phyloP scores from a whole-genome alignment of 1,140 invertebrate genomes.

The Zaprionus capensis region DNA sequence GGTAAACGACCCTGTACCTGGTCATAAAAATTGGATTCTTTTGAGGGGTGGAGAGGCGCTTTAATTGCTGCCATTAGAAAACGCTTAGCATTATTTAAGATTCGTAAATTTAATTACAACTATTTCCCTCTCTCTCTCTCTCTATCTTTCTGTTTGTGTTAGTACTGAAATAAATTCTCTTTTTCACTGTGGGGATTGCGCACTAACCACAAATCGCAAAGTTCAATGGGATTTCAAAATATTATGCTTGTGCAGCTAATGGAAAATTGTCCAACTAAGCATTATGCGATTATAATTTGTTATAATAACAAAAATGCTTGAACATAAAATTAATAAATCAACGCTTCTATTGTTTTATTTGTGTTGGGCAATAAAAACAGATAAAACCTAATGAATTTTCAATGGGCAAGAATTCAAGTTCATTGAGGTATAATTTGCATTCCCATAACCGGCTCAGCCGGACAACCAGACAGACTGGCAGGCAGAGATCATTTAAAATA shows the following conservation, averaged over 20 bases:
- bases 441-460: constrained; percentile 59
- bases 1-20: background rate
- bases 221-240: constrained; percentile 7
- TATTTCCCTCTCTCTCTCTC: background rate
- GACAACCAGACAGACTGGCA: background rate
- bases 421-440: constrained; percentile 52
- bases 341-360: constrained; percentile 66
- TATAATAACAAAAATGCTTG: constrained; percentile 37
- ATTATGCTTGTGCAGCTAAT: constrained; percentile 1
- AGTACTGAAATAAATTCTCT: constrained; percentile 5
- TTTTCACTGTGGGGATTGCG: background rate
- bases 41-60: constrained; percentile 23
- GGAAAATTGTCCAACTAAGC: constrained; percentile 7
- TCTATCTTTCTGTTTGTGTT: constrained; percentile 1
- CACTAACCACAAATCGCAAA: constrained; percentile 5
- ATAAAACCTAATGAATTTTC: constrained; percentile 81
- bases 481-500: constrained; percentile 4
- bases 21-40: constrained; percentile 17
- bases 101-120: constrained; percentile 15
- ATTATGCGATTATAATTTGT: constrained; percentile 33
- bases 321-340: constrained; percentile 76
- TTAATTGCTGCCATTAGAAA: constrained; percentile 78
- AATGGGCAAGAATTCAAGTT: constrained; percentile 75
- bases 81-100: constrained; percentile 63
- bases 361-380: constrained; percentile 60